Conservation (phyloP, 2,888 invertebrate species). For the Tipula vernalis region DNA sequence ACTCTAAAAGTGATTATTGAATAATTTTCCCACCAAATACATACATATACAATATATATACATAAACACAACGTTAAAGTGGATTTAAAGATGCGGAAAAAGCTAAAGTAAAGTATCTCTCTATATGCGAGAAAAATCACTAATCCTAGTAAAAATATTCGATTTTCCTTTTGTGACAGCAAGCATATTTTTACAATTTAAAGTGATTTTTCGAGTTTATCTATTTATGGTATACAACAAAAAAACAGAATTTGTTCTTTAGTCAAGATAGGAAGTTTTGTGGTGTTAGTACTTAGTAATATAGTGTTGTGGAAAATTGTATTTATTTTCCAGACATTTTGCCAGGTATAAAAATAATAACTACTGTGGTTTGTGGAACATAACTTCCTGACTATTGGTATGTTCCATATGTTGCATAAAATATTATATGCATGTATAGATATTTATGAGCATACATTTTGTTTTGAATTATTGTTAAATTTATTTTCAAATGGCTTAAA, state of each 20-base stretch:
- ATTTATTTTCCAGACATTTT: constrained; percentile 4
- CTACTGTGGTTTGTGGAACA: neutral
- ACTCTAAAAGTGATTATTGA: neutral
- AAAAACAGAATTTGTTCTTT: neutral
- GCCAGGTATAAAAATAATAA: neutral
- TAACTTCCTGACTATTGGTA: neutral
- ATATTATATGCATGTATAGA: neutral
- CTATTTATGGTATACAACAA: neutral
- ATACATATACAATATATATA: neutral
- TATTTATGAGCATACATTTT: neutral
- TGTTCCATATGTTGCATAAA: neutral
- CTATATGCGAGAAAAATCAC: neutral
- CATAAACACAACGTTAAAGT: neutral
- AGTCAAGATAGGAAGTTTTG: neutral
- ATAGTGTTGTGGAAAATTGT: neutral
- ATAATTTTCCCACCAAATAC: neutral
- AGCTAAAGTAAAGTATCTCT: neutral
- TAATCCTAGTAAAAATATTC: neutral
- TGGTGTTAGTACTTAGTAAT: neutral
- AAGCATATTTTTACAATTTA: neutral
- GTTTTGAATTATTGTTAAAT: neutral
- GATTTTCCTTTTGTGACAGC: neutral
- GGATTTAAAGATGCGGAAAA: neutral
- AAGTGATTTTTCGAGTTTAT: neutral
- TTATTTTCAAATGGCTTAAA: neutral